Percentiles rank a stretch among this genome's conserved stretches.
phyloP scores from a whole-genome alignment of 2,113 vertebrate species.

The Vanacampus margaritifer region DNA sequence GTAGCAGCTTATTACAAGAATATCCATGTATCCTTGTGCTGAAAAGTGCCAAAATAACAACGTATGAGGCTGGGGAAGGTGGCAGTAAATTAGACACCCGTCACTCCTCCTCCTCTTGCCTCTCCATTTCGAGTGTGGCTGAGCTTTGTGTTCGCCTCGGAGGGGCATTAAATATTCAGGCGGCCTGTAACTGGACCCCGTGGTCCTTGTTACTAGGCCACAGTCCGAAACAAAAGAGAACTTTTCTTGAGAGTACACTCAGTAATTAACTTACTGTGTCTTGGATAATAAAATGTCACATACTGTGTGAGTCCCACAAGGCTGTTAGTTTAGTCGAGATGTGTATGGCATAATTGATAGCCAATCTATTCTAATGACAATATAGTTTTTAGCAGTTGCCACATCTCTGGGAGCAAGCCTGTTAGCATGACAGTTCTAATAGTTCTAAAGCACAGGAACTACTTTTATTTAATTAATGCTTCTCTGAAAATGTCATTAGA shows the following conservation, averaged over 20 bases:
- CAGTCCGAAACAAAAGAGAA: slow-evolving; percentile 61
- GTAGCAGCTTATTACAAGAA: not conserved
- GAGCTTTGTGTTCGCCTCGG: slow-evolving; percentile 69
- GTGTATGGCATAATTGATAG: not conserved
- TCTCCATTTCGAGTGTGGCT: slow-evolving; percentile 61
- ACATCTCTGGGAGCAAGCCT: no score
- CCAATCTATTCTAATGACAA: not conserved
- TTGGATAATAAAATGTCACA: not conserved
- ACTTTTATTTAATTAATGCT: no score
- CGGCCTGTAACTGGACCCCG: slow-evolving; percentile 70
- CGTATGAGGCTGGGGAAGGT: slow-evolving; percentile 28
- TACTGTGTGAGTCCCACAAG: not conserved
- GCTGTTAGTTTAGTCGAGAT: no score
- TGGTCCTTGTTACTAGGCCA: slow-evolving; percentile 66
- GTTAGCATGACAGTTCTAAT: no score
- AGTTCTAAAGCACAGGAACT: no score
- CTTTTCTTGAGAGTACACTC: slow-evolving; percentile 3
- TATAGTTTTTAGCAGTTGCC: not conserved
- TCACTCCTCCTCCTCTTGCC: slow-evolving; percentile 33
- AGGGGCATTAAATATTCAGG: slow-evolving; percentile 75
- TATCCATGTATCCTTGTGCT: not conserved
- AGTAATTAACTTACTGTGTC: slow-evolving; percentile 6
- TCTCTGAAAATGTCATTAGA: no score
- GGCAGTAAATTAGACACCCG: slow-evolving; percentile 62
- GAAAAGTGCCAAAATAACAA: slow-evolving; percentile 19